These are phyloP conservation scores for Glossosoma conforme DNA, from an alignment of 1,140 invertebrate genomes.

Conservation along the genomic window DNA sequence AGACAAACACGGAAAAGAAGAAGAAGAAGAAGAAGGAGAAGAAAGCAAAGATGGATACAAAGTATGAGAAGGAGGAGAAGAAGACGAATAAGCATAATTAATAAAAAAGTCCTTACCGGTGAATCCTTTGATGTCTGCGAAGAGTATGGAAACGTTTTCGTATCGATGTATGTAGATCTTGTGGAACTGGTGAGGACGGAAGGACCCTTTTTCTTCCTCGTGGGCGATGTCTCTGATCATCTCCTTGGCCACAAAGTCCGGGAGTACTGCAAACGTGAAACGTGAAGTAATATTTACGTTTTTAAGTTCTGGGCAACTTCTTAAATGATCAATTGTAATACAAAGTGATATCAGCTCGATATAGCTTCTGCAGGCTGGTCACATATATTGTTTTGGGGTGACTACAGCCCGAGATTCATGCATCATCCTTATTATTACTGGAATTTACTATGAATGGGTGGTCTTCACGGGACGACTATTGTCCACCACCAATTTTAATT, in stretches of 20 bases:
- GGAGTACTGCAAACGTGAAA: slow-evolving; percentile 82
- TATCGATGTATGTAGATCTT: slow-evolving; percentile 97
- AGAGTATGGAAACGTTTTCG: slow-evolving; percentile 95
- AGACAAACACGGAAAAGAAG: not conserved
- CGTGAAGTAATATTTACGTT: too few relatives aligned
- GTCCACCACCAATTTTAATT: too few relatives aligned
- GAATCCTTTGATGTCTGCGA: slow-evolving; percentile 98
- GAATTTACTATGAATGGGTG: too few relatives aligned
- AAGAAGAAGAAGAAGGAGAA: slow-evolving; percentile 1
- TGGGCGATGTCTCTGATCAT: slow-evolving; percentile 85
- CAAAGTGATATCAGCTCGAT: too few relatives aligned
- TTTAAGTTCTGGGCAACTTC: too few relatives aligned
- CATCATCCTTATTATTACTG: too few relatives aligned
- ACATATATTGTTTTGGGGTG: not conserved
- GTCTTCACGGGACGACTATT: too few relatives aligned
- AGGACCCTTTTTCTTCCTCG: slow-evolving; percentile 66
- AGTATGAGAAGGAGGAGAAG: slow-evolving; percentile 1
- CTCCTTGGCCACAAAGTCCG: slow-evolving; percentile 92
- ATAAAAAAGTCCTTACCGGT: slow-evolving; percentile 61
- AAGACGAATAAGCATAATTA: not conserved
- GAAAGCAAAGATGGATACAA: not conserved
- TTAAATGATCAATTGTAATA: not conserved
- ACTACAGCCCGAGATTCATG: too few relatives aligned
- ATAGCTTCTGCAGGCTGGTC: too few relatives aligned
- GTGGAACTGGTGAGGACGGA: slow-evolving; percentile 86